These are phyloP conservation scores for Tetragonisca angustula DNA, from an alignment of 2,888 invertebrate genomes.

Conservation along the genomic window DNA sequence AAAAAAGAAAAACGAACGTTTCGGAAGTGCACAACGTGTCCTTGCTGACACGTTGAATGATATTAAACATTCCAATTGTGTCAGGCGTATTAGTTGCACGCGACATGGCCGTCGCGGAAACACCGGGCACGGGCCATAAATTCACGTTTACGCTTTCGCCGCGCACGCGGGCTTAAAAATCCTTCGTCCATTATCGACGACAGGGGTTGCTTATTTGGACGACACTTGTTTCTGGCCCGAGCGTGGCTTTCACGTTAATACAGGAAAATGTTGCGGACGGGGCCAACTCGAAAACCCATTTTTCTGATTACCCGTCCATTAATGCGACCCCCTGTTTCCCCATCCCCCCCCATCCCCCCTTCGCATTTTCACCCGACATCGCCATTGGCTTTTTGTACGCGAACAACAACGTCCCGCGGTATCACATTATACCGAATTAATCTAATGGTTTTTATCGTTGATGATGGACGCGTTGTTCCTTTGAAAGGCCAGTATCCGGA, in stretches of 20 bases:
- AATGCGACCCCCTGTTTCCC: not conserved
- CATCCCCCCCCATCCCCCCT: not conserved
- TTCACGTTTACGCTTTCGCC: not conserved
- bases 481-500: slow-evolving; percentile 10
- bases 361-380: not conserved
- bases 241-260: slow-evolving; percentile 25
- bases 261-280: slow-evolving; percentile 19
- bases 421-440: slow-evolving; percentile 27
- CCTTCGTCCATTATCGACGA: slow-evolving; percentile 23
- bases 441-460: slow-evolving; percentile 28
- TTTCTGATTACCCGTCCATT: slow-evolving; percentile 51
- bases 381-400: not conserved
- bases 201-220: slow-evolving; percentile 28
- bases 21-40: not conserved
- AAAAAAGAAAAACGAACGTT: not conserved
- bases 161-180: slow-evolving; percentile 17
- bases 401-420: slow-evolving; percentile 22
- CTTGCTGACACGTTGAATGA: not conserved
- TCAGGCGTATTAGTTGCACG: not conserved
- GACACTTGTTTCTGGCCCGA: slow-evolving; percentile 18
- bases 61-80: slow-evolving; percentile 19
- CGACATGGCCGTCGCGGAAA: slow-evolving; percentile 1
- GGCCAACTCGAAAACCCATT: slow-evolving; percentile 26
- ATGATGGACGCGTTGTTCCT: slow-evolving; percentile 23
- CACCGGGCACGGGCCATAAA: not conserved